phyloP scores from a whole-genome alignment of 2,888 invertebrate species.

The Tethea ocularis region DNA sequence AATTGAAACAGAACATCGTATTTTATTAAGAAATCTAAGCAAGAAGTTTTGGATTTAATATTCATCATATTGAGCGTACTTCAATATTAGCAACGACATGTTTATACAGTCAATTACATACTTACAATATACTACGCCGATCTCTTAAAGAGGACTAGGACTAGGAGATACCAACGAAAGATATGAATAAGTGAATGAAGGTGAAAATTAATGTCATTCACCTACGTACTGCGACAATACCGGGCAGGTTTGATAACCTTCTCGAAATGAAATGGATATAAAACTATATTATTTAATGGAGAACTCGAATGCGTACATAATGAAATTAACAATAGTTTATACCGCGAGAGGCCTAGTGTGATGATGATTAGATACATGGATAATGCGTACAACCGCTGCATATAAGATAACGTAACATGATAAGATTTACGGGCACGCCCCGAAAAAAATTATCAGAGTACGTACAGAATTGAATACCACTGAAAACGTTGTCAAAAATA shows the following conservation, averaged over 20 bases:
- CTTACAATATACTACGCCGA: too few relatives aligned
- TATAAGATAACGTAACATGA: slow-evolving; percentile 5
- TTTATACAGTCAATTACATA: too few relatives aligned
- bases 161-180: background rate
- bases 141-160: too few relatives aligned
- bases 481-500: background rate
- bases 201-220: background rate
- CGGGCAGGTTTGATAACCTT: background rate
- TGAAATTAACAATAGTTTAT: background rate
- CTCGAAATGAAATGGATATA: background rate
- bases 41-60: too few relatives aligned
- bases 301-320: too few relatives aligned
- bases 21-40: too few relatives aligned
- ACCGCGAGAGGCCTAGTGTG: background rate
- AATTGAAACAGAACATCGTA: background rate
- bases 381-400: background rate
- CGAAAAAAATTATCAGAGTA: slow-evolving; percentile 14
- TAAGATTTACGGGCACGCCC: slow-evolving; percentile 9
- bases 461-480: background rate
- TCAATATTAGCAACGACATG: background rate
- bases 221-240: background rate
- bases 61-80: background rate
- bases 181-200: background rate
- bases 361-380: background rate
- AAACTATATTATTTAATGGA: background rate